Conservation (phyloP, 64 coral and sea anemone genomes). For the Montipora capricornis region DNA sequence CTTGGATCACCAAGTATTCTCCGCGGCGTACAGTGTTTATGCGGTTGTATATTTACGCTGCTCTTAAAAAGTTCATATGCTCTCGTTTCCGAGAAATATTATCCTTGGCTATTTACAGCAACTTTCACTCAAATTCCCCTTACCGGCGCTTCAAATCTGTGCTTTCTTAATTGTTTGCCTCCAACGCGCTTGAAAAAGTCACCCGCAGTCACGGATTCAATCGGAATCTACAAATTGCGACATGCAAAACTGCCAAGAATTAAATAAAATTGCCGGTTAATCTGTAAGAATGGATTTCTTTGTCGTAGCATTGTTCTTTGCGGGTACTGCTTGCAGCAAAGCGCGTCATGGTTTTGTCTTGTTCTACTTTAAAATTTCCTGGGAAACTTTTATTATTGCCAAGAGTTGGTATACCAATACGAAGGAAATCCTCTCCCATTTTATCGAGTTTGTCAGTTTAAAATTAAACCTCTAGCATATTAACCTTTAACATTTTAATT, state of each 20-base stretch:
- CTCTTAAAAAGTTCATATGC: no score
- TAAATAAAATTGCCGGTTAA: neutral
- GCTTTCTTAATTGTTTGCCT: neutral
- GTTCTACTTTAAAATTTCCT: neutral
- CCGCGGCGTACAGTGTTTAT: no score
- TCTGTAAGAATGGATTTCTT: neutral
- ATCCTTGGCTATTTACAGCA: neutral
- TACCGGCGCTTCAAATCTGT: neutral
- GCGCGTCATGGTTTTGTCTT: neutral
- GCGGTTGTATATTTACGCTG: no score
- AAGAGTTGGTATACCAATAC: neutral
- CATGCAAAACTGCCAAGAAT: neutral
- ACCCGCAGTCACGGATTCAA: conserved; percentile 14
- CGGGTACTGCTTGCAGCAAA: neutral
- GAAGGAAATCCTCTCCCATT: neutral
- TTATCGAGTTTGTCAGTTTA: neutral
- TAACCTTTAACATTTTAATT: neutral
- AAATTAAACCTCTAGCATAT: neutral
- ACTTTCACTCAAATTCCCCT: neutral
- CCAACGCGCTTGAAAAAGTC: neutral
- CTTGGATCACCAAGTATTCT: no score
- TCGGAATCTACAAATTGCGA: neutral
- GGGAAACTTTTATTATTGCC: no score
- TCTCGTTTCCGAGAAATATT: no score
- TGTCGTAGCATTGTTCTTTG: neutral